These are phyloP conservation scores for Hypomecis punctinalis DNA, from an alignment of 2,888 invertebrate genomes.

Conservation along the genomic window DNA sequence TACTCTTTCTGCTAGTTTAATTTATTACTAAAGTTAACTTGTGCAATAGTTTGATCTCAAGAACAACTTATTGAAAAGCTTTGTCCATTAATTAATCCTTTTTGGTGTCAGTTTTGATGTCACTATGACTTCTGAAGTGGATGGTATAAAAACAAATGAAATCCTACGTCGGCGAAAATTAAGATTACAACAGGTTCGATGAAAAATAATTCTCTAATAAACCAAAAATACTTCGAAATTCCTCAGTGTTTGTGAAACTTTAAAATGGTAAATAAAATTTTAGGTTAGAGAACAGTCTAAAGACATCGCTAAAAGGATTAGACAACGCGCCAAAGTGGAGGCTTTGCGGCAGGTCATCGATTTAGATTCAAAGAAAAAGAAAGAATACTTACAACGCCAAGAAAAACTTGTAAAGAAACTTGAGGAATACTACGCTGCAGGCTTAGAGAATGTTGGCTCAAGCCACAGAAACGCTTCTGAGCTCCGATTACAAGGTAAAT, in stretches of 20 bases:
- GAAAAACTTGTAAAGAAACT: conserved; percentile 71
- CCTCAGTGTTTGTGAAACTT: conserved; percentile 27
- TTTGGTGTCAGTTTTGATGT: conserved; percentile 47
- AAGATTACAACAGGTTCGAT: conserved; percentile 78
- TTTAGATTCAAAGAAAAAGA: conserved; percentile 67
- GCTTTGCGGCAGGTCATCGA: conserved; percentile 65
- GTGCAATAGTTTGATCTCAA: not conserved
- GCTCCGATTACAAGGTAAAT: conserved; percentile 56
- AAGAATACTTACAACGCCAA: conserved; percentile 70
- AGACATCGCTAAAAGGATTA: conserved; percentile 78
- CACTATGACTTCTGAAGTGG: conserved; percentile 75
- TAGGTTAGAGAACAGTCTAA: conserved; percentile 83
- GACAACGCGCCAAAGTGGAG: conserved; percentile 75
- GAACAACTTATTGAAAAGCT: not conserved
- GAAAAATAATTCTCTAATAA: conserved; percentile 37
- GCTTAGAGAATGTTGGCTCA: conserved; percentile 67
- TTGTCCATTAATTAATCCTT: conserved; percentile 20
- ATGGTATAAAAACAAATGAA: conserved; percentile 79
- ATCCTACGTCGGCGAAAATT: conserved; percentile 75
- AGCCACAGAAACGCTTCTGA: conserved; percentile 68
- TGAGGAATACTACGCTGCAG: conserved; percentile 67
- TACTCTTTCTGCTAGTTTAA: not conserved
- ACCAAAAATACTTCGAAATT: conserved; percentile 40
- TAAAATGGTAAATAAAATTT: conserved; percentile 47
- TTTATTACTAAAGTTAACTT: conserved; percentile 2